phyloP scores from a whole-genome alignment of 2,797 vertebrate genomes.

The Lutjanus campechanus region DNA sequence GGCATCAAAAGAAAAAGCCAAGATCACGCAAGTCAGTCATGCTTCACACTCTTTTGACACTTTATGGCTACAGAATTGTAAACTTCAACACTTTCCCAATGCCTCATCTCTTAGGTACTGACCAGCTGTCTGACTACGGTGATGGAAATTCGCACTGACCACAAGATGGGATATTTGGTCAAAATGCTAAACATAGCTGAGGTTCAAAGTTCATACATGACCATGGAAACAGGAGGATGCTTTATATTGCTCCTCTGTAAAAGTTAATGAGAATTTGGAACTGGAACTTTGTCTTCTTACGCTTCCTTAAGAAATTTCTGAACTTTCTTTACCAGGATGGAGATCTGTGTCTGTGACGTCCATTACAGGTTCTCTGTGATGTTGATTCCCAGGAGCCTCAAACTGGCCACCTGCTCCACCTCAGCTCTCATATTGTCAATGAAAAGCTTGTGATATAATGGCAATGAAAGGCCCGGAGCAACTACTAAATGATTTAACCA shows the following conservation, averaged over 20 bases:
- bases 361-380: too few relatives aligned
- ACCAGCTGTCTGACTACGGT: not conserved
- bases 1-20: constrained; percentile 10
- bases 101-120: not conserved
- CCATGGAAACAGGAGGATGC: not conserved
- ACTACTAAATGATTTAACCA: not conserved
- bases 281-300: not conserved
- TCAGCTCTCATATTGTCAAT: not conserved
- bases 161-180: not conserved
- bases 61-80: not conserved
- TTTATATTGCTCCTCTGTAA: too few relatives aligned
- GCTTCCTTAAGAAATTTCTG: too few relatives aligned
- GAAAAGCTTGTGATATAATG: not conserved
- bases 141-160: not conserved
- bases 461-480: not conserved
- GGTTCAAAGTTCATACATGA: not conserved
- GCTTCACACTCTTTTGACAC: not conserved
- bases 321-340: too few relatives aligned
- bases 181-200: not conserved
- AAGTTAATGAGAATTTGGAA: too few relatives aligned
- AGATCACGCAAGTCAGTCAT: constrained; percentile 16
- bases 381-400: too few relatives aligned
- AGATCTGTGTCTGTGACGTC: too few relatives aligned
- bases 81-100: not conserved
- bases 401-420: too few relatives aligned